phyloP scores from a whole-genome alignment of 1,140 invertebrate genomes.

The Maniola jurtina region DNA sequence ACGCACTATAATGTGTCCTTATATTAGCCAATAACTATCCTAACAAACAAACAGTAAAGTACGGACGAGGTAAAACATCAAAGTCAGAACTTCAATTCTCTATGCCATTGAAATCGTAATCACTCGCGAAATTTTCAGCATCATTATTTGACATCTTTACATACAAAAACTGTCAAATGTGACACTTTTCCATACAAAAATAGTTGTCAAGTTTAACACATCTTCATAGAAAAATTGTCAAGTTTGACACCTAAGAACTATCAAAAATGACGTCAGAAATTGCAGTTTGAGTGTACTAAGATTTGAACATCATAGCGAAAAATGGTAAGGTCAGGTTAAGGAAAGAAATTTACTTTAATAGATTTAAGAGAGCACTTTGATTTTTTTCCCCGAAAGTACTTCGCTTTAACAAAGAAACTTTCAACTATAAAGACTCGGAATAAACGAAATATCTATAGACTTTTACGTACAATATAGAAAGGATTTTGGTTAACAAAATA shows the following conservation, averaged over 20 bases:
- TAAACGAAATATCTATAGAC: constrained; percentile 26
- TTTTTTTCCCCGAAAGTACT: constrained; percentile 25
- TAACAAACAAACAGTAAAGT: constrained; percentile 29
- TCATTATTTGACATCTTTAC: no score
- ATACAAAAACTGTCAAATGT: background rate
- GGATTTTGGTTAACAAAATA: constrained; percentile 32
- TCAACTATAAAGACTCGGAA: constrained; percentile 26
- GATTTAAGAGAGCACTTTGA: constrained; percentile 3
- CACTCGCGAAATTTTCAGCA: no score
- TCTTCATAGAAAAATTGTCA: background rate
- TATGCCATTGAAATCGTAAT: background rate
- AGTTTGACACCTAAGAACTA: background rate
- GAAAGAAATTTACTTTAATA: background rate
- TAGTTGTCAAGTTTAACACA: background rate
- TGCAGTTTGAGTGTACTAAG: no score
- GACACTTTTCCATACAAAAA: background rate
- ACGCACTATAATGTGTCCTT: constrained; percentile 53
- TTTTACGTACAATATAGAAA: constrained; percentile 40
- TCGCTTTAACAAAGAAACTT: constrained; percentile 19
- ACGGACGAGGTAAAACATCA: constrained; percentile 25
- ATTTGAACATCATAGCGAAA: no score
- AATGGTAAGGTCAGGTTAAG: background rate
- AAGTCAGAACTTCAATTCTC: background rate
- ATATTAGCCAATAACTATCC: constrained; percentile 47
- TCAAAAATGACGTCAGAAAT: background rate